These are phyloP conservation scores for Oxystoma pomonae DNA, from an alignment of 2,888 invertebrate species.

Conservation along the genomic window DNA sequence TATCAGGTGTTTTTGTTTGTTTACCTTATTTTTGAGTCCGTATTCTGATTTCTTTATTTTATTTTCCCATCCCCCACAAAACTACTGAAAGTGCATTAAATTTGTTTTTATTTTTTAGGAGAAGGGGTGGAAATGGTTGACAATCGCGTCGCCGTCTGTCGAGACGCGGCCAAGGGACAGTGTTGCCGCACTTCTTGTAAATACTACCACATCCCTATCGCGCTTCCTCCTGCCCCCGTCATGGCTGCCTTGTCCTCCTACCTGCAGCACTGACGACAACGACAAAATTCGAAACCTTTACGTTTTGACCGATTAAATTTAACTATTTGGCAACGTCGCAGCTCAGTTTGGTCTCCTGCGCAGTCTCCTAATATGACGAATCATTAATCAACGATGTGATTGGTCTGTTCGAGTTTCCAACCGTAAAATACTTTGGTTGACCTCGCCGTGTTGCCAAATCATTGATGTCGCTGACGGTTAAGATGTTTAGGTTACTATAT, in stretches of 20 bases:
- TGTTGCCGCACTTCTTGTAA: constrained; percentile 93
- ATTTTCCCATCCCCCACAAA: too few relatives aligned
- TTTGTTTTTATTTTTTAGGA: constrained; percentile 66
- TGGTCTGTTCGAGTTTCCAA: too few relatives aligned
- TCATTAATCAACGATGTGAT: too few relatives aligned
- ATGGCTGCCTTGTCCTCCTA: constrained; percentile 59
- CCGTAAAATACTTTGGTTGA: neutral
- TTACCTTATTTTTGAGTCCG: too few relatives aligned
- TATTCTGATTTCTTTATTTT: too few relatives aligned
- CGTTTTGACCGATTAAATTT: neutral
- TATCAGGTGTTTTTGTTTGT: too few relatives aligned
- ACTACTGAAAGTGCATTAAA: too few relatives aligned
- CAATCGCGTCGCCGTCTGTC: constrained; percentile 93
- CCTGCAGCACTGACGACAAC: constrained; percentile 49
- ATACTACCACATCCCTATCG: constrained; percentile 95
- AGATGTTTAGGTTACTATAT: constrained; percentile 43
- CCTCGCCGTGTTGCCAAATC: constrained; percentile 27
- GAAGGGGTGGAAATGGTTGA: constrained; percentile 93
- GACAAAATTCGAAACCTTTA: constrained; percentile 37
- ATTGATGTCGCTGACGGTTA: constrained; percentile 35
- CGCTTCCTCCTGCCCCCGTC: constrained; percentile 77
- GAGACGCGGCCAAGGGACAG: constrained; percentile 91
- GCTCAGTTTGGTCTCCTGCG: too few relatives aligned
- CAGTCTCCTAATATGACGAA: neutral
- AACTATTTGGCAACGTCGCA: neutral